A percentile compares a stretch with the other conserved stretches of the same genome.
phyloP scores from a whole-genome alignment of 2,888 invertebrate species.

The Malacosoma neustria region DNA sequence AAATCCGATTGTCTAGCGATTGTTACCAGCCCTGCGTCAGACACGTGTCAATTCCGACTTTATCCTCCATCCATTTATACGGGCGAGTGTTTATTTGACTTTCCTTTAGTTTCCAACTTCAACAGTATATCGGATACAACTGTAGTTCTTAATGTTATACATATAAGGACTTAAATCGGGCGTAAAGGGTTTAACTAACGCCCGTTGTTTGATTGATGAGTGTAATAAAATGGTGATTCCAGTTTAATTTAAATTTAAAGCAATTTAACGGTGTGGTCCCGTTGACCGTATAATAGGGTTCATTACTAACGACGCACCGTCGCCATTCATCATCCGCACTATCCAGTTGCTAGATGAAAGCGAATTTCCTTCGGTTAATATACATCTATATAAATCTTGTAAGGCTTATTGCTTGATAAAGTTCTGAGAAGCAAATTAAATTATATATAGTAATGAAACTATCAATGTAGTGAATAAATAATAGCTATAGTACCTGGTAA shows the following conservation, averaged over 20 bases:
- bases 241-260: constrained; percentile 74
- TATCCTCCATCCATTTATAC: constrained; percentile 65
- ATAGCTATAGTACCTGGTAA: too few relatives aligned
- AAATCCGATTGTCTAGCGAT: too few relatives aligned
- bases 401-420: not conserved
- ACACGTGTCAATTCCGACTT: constrained; percentile 61
- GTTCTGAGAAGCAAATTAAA: not conserved
- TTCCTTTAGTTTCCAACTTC: constrained; percentile 33
- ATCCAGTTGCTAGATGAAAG: constrained; percentile 6
- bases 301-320: constrained; percentile 41
- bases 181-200: constrained; percentile 39
- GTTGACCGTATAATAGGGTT: constrained; percentile 65
- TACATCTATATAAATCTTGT: constrained; percentile 12
- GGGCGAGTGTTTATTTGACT: constrained; percentile 68
- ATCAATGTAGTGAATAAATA: too few relatives aligned
- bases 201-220: constrained; percentile 70
- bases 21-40: constrained; percentile 32
- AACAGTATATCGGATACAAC: constrained; percentile 22
- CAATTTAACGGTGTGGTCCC: constrained; percentile 60
- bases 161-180: constrained; percentile 42
- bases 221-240: constrained; percentile 72
- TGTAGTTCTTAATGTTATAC: constrained; percentile 26
- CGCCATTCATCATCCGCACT: constrained; percentile 39
- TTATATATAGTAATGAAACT: too few relatives aligned
- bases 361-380: constrained; percentile 4